Evolutionary conservation across 35 echinoderm and acorn worm species (phyloP), one percentile per base, ranked within the genome.

Genomic region (Apostichopus californicus): DNA sequence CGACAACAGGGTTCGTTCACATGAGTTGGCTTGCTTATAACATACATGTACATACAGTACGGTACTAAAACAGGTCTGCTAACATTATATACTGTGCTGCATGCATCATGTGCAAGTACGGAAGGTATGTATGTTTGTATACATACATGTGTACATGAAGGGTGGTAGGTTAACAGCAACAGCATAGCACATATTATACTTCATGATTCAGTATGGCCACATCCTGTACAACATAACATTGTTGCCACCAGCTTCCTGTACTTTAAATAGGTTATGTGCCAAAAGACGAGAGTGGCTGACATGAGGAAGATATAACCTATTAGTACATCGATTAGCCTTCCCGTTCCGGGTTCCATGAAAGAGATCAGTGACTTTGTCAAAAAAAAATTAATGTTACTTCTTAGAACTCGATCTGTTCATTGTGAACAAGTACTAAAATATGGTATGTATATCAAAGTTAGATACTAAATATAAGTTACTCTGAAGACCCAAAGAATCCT

Each of bases 201-300:
- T 55, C 80, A 83, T 55, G 80, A 83, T 54, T 83, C 80, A 83
- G 80, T 54, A 12, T 54, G 13, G 80, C 56, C 80, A 59, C 80
- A 56, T 83, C 80, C 80, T 83, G 80, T 54, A 56, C 80, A 83
- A 83, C 46, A 83, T 83, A 83, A 83, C 80, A 83, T 83, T 83
- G 53, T 54, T 57, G 52, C 80, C 80, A 83, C 53, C 53, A 83
- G 52, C 80, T 83, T 83, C 80, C 80, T 83, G 80, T 83, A 18
- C 21, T 18, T 18, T 75, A 75, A 22, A 13, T 20, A 75, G 71
- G 17, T 75, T 18, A 75, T 75, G 71, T 75, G 12, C 71, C 7
- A 75, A 75, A 75, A 75, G 71, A 18, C 14, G 71, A 20, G 17
- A 75, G 71, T 75, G 17, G 71, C 71, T 75, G 71, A 75, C 71